Evolutionary conservation across 2,888 invertebrate genomes (phyloP).

Genomic region (Strigamia crassipes): DNA sequence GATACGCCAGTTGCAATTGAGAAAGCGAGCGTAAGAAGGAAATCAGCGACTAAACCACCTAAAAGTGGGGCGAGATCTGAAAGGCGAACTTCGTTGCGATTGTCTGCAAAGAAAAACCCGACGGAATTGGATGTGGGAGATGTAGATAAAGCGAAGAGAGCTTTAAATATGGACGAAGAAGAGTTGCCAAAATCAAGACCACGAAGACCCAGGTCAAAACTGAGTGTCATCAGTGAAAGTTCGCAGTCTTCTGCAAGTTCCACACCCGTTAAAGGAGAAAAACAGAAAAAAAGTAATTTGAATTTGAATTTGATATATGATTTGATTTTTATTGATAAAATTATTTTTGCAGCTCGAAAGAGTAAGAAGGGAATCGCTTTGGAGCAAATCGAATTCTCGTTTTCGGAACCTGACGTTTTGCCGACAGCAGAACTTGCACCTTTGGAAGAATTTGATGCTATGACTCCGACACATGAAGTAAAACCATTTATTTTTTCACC

Average conservation of each 20-base stretch:
- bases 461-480: background rate
- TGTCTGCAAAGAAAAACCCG: background rate
- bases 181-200: background rate
- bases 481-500: conserved; percentile 14
- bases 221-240: background rate
- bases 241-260: background rate
- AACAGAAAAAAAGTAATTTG: background rate
- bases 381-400: background rate
- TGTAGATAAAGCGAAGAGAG: background rate
- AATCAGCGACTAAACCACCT: background rate
- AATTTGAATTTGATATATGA: background rate
- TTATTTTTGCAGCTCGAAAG: conserved; percentile 3
- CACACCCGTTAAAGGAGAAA: background rate
- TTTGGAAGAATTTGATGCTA: background rate
- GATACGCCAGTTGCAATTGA: background rate
- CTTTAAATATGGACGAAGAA: background rate
- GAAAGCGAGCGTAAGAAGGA: background rate
- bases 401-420: conserved; percentile 4
- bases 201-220: background rate
- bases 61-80: background rate
- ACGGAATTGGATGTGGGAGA: background rate
- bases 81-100: background rate
- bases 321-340: background rate
- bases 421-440: background rate
- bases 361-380: background rate